phyloP scores from a whole-genome alignment of 1,140 invertebrate genomes.

The Mizuhopecten yessoensis region DNA sequence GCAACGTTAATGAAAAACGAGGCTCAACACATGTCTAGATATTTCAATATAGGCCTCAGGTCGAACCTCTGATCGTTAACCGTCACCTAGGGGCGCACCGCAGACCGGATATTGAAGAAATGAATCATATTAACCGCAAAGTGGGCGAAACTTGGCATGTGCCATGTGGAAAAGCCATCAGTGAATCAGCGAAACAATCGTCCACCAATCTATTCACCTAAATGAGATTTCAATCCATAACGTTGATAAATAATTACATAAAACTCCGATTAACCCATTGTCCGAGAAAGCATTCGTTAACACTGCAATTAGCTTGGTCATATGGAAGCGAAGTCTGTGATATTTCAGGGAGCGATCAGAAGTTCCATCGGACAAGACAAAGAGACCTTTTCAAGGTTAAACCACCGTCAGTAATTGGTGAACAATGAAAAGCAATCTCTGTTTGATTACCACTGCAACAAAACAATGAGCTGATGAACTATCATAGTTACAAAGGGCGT shows the following conservation, averaged over 20 bases:
- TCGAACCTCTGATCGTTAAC: conserved; percentile 14
- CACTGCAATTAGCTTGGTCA: conserved; percentile 5
- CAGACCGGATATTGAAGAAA: conserved; percentile 32
- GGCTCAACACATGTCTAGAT: conserved; percentile 11
- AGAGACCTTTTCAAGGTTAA: neutral
- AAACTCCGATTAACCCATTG: conserved; percentile 33
- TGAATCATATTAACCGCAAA: conserved; percentile 34
- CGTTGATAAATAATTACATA: conserved; percentile 40
- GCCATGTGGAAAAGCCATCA: conserved; percentile 24
- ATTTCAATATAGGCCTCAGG: conserved; percentile 37
- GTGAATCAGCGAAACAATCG: conserved; percentile 38
- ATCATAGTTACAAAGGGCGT: conserved; percentile 23
- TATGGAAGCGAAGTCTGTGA: neutral
- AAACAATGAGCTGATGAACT: neutral
- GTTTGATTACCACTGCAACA: neutral
- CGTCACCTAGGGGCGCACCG: neutral
- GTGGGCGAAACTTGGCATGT: conserved; percentile 12
- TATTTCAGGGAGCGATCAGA: neutral
- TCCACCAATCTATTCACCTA: neutral
- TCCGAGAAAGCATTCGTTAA: conserved; percentile 8
- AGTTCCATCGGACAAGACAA: conserved; percentile 15
- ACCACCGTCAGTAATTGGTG: conserved; percentile 37
- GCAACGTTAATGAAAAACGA: neutral
- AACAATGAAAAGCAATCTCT: conserved; percentile 26
- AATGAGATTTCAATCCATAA: conserved; percentile 29